Evolutionary conservation across 2,888 invertebrate species (phyloP).

Genomic region (Eristalinus aeneus): DNA sequence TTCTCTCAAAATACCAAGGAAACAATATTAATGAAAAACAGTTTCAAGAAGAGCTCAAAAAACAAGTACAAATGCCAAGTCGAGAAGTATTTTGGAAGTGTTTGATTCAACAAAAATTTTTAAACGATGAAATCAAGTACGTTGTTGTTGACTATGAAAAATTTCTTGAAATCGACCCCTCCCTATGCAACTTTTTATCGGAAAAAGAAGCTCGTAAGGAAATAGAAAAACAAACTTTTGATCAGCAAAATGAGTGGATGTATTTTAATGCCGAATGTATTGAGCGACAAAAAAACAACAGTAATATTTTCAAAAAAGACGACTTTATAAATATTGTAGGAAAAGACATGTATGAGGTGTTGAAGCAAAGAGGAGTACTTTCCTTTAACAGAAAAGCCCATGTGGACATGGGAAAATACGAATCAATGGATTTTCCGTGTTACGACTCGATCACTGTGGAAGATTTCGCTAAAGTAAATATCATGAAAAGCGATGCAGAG

Average conservation of each 20-base stretch:
- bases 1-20: background rate
- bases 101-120: background rate
- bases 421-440: background rate
- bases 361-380: background rate
- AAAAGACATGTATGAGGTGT: background rate
- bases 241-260: too few species aligned
- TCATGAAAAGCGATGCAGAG: background rate
- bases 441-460: background rate
- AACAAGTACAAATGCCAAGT: background rate
- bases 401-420: background rate
- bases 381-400: background rate
- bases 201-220: too few species aligned
- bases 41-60: background rate
- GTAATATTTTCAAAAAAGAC: background rate
- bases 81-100: conserved; percentile 1
- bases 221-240: too few species aligned
- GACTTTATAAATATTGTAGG: background rate
- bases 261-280: background rate
- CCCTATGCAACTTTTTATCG: background rate
- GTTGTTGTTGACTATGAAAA: background rate
- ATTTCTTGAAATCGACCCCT: too few species aligned
- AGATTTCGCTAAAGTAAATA: background rate
- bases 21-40: background rate
- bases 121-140: background rate
- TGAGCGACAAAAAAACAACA: background rate